Evolutionary conservation across 1,140 invertebrate species (phyloP), one percentile per base, ranked within the genome.

Genomic region (Dendrolimus punctatus): DNA sequence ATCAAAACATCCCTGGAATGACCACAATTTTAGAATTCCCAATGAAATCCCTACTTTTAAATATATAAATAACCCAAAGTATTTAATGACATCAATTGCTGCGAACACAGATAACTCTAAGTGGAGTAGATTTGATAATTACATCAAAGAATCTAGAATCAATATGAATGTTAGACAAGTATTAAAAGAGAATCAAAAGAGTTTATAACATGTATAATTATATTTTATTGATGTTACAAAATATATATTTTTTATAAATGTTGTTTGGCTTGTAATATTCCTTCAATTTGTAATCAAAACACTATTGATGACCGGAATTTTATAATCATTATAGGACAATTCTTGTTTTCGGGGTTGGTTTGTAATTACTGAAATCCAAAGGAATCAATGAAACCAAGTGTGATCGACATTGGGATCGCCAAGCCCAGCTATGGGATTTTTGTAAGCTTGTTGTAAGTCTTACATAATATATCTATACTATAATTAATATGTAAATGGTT

Each of bases 1-100:
- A 4, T 44, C 76, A 10, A 59, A 61, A 8, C 53, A 72, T 39
- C 74, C 85, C 9, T 93, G 92, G 91, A 81, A 89, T 58, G 54
- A 69, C 9, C 10, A 57, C 23, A 37, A 46, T 51, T n/a, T 38
- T 50, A 5, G 46, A 36, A 40, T 60, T 6, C 40, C 48, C 41
- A 46, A 50, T 40, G 46, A 48, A 47, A 50, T 65, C 39, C 23
- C 46, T 23, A 62, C 45, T 40, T 73, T 75, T 47, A 80, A 75
- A 60, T 80, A 72, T 49, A 61, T 76, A 53, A 48, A 54, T 50
- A 8, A 72, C 51, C 41, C 58, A 55, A 43, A 71, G 46, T 41
- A 68, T n/a, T 41, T 72, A 39, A 48, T 68, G 38, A 9, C 8
- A 51, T 47, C 50, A 40, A 60, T 75, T 42, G 67, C 73, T 53